These are phyloP conservation scores for Lota lota DNA, from an alignment of 2,113 vertebrate species.

Conservation along the genomic window DNA sequence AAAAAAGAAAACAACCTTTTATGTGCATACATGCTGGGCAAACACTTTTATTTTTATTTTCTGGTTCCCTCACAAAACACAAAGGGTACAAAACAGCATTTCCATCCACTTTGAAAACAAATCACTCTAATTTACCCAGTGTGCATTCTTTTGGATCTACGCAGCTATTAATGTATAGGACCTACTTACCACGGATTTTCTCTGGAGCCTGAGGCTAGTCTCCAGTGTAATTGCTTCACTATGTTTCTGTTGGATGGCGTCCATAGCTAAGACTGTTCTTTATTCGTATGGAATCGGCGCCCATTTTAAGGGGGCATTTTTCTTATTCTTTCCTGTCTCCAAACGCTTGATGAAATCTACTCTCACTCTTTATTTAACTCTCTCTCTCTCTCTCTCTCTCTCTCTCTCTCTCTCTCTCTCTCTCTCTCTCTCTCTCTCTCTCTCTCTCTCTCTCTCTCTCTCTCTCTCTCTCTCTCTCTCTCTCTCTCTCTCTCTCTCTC, in stretches of 20 bases:
- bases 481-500: no score
- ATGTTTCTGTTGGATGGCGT: slow-evolving; percentile 35
- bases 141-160: slow-evolving; percentile 23
- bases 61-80: no score
- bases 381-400: no score
- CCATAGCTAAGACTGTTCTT: slow-evolving; percentile 22
- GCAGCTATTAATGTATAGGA: slow-evolving; percentile 36
- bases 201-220: slow-evolving; percentile 41
- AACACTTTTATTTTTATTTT: not conserved
- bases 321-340: slow-evolving; percentile 23
- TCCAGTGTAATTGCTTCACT: slow-evolving; percentile 55
- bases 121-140: slow-evolving; percentile 13
- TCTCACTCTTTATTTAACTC: no score
- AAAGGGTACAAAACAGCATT: no score
- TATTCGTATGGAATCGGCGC: slow-evolving; percentile 13
- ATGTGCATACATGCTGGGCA: slow-evolving; percentile 12
- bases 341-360: slow-evolving; percentile 31
- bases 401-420: no score
- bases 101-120: slow-evolving; percentile 21
- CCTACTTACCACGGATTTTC: slow-evolving; percentile 36
- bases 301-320: slow-evolving; percentile 3
- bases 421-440: no score
- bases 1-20: not conserved
- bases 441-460: no score
- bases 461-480: no score